phyloP scores from a whole-genome alignment of 2,797 vertebrate species.

The Poeciliopsis gracilis region DNA sequence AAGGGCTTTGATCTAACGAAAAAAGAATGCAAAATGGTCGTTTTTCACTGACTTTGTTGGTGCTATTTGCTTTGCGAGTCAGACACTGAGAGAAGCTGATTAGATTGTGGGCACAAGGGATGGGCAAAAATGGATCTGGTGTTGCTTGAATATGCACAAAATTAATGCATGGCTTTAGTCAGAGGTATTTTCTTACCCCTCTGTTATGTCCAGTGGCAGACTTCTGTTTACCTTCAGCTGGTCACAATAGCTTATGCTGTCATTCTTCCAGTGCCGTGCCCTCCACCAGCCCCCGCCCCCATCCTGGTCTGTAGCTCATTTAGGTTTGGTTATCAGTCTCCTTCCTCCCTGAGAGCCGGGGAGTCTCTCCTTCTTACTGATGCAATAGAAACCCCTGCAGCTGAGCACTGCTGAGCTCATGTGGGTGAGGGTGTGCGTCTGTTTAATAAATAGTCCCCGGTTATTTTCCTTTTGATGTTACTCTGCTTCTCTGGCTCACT shows the following conservation, averaged over 20 bases:
- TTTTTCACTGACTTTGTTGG: neutral
- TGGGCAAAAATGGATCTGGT: neutral
- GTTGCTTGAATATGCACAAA: neutral
- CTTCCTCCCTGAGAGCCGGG: constrained; percentile 52
- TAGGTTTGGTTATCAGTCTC: constrained; percentile 57
- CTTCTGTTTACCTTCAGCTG: constrained; percentile 20
- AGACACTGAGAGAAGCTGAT: neutral
- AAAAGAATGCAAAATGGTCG: neutral
- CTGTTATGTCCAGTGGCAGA: constrained; percentile 7
- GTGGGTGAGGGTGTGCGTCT: constrained; percentile 35
- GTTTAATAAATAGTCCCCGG: constrained; percentile 56
- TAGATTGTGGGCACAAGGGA: neutral
- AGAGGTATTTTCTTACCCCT: neutral
- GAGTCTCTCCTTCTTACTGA: constrained; percentile 62
- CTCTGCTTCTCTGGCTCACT: constrained; percentile 48
- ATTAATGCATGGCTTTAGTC: neutral
- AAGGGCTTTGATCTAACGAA: neutral
- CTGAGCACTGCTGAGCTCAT: constrained; percentile 39
- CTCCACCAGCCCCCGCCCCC: too few relatives aligned
- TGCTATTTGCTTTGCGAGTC: neutral
- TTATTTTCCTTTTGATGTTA: constrained; percentile 58
- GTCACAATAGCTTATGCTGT: constrained; percentile 33
- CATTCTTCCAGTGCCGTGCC: constrained; percentile 2
- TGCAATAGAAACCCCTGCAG: constrained; percentile 71
- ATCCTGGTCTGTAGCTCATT: constrained; percentile 40